Conservation (phyloP, 2,113 vertebrate species). For the Corydoras maculifer region DNA sequence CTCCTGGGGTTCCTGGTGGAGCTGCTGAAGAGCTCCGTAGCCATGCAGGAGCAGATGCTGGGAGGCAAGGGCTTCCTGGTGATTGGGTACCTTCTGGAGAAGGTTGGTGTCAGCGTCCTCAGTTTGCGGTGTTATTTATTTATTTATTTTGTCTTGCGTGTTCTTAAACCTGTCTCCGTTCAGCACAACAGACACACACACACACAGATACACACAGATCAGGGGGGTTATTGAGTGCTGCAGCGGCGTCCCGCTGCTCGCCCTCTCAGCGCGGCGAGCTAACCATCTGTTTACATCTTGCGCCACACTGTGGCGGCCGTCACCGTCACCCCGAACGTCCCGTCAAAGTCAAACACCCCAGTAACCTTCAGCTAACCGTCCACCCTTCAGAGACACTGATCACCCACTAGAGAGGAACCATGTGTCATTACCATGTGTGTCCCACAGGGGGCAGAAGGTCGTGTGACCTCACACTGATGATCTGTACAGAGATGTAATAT, state of each 20-base stretch:
- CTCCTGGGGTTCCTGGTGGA: constrained; percentile 90
- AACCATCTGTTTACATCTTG: constrained; percentile 34
- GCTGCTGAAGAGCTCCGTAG: constrained; percentile 92
- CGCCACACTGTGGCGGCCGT: constrained; percentile 24
- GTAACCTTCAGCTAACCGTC: too few relatives aligned
- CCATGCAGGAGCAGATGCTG: constrained; percentile 98
- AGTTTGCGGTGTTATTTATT: too few relatives aligned
- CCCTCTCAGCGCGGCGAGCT: constrained; percentile 1
- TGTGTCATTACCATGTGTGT: too few relatives aligned
- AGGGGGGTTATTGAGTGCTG: constrained; percentile 2
- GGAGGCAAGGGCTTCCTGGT: constrained; percentile 95
- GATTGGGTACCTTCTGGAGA: constrained; percentile 93
- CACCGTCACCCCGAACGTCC: constrained; percentile 10
- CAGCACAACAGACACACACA: constrained; percentile 1
- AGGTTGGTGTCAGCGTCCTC: constrained; percentile 63
- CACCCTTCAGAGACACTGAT: too few relatives aligned
- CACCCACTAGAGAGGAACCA: too few relatives aligned
- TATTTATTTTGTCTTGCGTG: too few relatives aligned
- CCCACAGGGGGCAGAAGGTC: too few relatives aligned
- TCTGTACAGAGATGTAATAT: too few relatives aligned
- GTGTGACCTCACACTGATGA: too few relatives aligned
- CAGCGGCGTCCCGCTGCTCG: neutral
- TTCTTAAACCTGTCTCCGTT: constrained; percentile 31
- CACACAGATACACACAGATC: constrained; percentile 18
- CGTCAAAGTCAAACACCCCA: constrained; percentile 17